A percentile compares a stretch with the other conserved stretches of the same genome.
Conservation (phyloP, 2,113 vertebrate genomes). For the Cynoglossus semilaevis region DNA sequence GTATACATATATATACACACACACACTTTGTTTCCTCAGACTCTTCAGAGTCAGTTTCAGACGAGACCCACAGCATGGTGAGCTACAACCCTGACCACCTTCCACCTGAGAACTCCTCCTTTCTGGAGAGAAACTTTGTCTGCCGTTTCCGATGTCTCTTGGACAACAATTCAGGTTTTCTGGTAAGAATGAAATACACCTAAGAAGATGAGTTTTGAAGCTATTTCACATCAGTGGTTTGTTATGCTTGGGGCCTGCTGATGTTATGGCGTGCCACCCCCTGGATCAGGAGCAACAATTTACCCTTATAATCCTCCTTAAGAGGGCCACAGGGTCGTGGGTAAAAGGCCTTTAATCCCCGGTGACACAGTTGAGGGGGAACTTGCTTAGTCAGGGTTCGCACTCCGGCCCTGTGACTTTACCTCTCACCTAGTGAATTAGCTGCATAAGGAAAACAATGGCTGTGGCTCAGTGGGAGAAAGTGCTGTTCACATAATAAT, state of each 20-base stretch:
- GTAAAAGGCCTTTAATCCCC: constrained; percentile 49
- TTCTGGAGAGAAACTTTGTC: constrained; percentile 79
- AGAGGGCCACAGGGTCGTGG: constrained; percentile 54
- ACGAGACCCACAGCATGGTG: constrained; percentile 15
- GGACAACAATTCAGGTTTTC: constrained; percentile 80
- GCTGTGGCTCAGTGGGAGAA: constrained; percentile 2
- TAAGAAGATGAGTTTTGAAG: too few relatives aligned
- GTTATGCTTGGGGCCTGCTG: constrained; percentile 4
- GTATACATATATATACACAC: constrained; percentile 6
- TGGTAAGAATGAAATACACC: constrained; percentile 47
- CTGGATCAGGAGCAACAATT: constrained; percentile 52
- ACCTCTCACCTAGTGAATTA: constrained; percentile 17
- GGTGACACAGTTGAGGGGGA: constrained; percentile 15
- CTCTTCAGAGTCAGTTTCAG: background rate
- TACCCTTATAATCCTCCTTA: constrained; percentile 59
- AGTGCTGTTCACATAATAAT: too few relatives aligned
- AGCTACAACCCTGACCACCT: constrained; percentile 63
- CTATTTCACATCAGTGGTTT: background rate
- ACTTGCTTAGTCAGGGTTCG: constrained; percentile 42
- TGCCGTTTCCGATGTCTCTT: constrained; percentile 81
- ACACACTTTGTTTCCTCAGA: background rate
- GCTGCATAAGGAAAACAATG: constrained; percentile 4
- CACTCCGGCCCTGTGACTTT: background rate
- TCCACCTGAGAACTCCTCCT: constrained; percentile 78
- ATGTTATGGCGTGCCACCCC: constrained; percentile 51